These are phyloP conservation scores for Equus przewalskii DNA, from an alignment of 2,113 vertebrate genomes.

Conservation along the genomic window DNA sequence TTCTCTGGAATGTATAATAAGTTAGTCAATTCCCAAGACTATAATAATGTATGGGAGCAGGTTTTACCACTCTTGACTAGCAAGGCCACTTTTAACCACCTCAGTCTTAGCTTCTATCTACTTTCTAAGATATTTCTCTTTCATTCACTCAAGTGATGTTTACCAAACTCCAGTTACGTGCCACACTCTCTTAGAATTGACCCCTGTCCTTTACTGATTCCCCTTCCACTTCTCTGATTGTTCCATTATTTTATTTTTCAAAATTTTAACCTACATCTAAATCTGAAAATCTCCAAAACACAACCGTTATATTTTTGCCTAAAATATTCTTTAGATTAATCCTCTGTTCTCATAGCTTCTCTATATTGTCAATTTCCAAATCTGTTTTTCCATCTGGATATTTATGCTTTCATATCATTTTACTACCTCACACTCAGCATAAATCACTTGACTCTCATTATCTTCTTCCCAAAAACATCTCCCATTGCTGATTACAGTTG, in stretches of 20 bases:
- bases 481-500: background rate
- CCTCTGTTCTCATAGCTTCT: background rate
- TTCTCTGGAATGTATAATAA: background rate
- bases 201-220: background rate
- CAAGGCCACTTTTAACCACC: background rate
- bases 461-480: background rate
- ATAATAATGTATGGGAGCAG: background rate
- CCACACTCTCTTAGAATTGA: background rate
- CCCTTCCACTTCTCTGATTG: background rate
- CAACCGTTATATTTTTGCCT: background rate
- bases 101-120: background rate
- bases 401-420: background rate
- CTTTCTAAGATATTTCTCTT: background rate
- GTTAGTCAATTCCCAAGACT: background rate
- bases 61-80: background rate
- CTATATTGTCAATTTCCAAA: background rate
- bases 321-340: background rate
- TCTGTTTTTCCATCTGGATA: background rate
- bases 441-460: background rate
- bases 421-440: background rate
- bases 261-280: background rate
- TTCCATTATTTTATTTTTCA: background rate
- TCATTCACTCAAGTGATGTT: background rate
- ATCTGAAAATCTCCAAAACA: background rate
- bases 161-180: background rate